Evolutionary conservation across 2,888 invertebrate species (phyloP).

Genomic region (Pomacea canaliculata): DNA sequence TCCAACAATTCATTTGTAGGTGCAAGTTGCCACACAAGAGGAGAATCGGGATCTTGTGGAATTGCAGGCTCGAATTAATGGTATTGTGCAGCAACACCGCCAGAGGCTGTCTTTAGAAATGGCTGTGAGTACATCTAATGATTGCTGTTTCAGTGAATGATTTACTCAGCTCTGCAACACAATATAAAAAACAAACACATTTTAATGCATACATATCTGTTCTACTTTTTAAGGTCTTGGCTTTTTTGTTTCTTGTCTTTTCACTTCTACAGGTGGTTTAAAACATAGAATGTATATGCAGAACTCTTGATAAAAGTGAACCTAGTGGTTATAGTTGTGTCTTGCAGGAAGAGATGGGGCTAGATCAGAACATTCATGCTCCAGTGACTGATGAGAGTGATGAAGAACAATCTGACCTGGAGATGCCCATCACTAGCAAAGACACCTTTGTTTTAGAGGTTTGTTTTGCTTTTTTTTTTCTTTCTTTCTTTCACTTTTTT

Average conservation of each 20-base stretch:
- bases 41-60: constrained; percentile 50
- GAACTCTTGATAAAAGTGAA: no score
- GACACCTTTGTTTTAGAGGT: constrained; percentile 85
- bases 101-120: constrained; percentile 71
- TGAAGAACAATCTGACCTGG: constrained; percentile 76
- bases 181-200: no score
- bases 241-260: no score
- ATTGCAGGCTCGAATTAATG: constrained; percentile 78
- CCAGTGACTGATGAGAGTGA: constrained; percentile 68
- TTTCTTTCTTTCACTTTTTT: not conserved
- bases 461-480: not conserved
- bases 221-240: no score
- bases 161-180: no score
- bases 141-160: not conserved
- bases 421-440: constrained; percentile 80
- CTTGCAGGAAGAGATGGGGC: constrained; percentile 14
- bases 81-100: constrained; percentile 80
- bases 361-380: constrained; percentile 47
- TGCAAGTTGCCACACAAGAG: constrained; percentile 47
- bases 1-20: not conserved
- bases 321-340: not conserved
- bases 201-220: no score
- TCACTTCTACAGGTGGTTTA: not conserved
- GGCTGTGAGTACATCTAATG: constrained; percentile 45
- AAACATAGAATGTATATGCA: no score